phyloP scores from a whole-genome alignment of 35 echinoderm and acorn worm genomes.

The Lytechinus pictus region DNA sequence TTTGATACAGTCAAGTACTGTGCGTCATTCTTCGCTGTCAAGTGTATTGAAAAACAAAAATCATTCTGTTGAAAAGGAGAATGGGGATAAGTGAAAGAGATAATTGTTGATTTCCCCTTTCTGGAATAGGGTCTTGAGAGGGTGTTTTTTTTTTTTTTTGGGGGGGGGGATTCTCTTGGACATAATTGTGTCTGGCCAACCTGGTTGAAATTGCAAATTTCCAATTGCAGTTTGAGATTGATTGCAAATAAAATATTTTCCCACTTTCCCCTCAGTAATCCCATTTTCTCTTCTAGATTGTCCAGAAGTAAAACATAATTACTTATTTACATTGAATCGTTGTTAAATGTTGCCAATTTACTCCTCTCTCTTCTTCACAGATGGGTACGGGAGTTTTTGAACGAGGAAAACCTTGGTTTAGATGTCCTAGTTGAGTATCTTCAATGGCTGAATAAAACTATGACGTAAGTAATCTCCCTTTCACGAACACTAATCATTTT shows the following conservation, averaged over 20 bases:
- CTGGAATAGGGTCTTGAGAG: too few species aligned
- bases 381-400: slow-evolving; percentile 97
- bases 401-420: slow-evolving; percentile 90
- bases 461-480: slow-evolving; percentile 85
- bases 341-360: neutral
- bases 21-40: neutral
- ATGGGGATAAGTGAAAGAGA: neutral
- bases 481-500: too few species aligned
- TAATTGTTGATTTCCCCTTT: neutral
- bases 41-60: neutral
- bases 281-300: too few species aligned
- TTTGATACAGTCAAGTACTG: neutral
- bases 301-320: too few species aligned
- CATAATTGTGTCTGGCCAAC: neutral
- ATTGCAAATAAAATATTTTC: too few species aligned
- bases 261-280: too few species aligned
- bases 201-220: neutral
- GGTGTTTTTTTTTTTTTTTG: neutral
- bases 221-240: too few species aligned
- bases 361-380: slow-evolving; percentile 65
- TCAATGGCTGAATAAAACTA: slow-evolving; percentile 96
- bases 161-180: neutral
- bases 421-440: slow-evolving; percentile 94
- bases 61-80: neutral
- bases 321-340: too few species aligned